Evolutionary conservation across 2,888 invertebrate species (phyloP).

Genomic region (Imbricaverruca yamaguchii): DNA sequence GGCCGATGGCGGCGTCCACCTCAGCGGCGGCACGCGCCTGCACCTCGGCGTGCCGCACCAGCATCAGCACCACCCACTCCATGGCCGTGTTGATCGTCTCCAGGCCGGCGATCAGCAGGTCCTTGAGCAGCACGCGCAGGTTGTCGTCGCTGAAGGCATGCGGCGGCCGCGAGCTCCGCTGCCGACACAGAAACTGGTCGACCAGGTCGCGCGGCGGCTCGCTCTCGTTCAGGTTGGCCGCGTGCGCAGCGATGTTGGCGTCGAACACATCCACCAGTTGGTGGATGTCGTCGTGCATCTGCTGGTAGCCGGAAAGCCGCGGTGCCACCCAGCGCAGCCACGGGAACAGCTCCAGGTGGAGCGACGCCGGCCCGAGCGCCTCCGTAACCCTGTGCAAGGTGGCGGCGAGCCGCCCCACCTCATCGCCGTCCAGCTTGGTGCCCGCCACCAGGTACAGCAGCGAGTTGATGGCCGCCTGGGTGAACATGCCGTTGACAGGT

Average conservation of each 20-base stretch:
- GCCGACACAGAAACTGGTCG: not conserved
- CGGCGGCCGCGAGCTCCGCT: not conserved
- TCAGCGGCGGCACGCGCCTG: not conserved
- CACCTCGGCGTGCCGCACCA: not conserved
- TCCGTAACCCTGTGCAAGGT: constrained; percentile 43
- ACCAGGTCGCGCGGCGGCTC: not conserved
- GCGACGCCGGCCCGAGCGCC: constrained; percentile 43
- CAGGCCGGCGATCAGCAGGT: not conserved
- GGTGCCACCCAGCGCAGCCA: constrained; percentile 61
- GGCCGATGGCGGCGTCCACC: not conserved
- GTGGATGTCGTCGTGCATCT: not conserved
- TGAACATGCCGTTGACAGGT: not conserved
- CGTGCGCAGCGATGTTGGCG: not conserved
- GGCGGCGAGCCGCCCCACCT: not conserved
- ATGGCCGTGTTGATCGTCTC: not conserved
- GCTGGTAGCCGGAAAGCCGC: constrained; percentile 63
- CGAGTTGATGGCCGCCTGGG: not conserved
- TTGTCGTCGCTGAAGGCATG: not conserved
- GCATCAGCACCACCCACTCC: constrained; percentile 1
- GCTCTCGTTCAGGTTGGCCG: constrained; percentile 28
- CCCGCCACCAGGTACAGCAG: not conserved
- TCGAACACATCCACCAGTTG: not conserved
- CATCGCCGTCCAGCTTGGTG: not conserved
- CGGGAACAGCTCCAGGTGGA: constrained; percentile 66
- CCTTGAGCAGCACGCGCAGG: not conserved